These are phyloP conservation scores for Mus minutoides DNA, from an alignment of 2,797 vertebrate genomes.

Conservation along the genomic window DNA sequence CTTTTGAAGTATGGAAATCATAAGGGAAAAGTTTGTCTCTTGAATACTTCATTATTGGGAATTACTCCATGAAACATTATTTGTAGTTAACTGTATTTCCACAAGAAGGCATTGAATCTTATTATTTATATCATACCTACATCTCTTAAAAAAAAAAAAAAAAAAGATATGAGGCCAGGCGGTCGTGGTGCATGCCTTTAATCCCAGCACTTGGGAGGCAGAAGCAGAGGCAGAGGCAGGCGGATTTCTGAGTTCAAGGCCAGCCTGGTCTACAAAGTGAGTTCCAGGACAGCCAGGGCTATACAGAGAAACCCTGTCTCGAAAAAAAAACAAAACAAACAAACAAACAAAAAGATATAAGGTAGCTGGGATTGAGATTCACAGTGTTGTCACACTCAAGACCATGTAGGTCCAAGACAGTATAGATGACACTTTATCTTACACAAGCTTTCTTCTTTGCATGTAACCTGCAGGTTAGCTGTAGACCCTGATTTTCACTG, in stretches of 20 bases:
- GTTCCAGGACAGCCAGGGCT: no score
- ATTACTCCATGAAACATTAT: background rate
- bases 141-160: no score
- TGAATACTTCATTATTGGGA: background rate
- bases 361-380: background rate
- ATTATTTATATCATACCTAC: background rate
- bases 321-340: no score
- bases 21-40: constrained; percentile 29
- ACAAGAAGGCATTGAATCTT: background rate
- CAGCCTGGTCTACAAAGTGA: no score
- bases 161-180: no score
- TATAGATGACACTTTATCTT: background rate
- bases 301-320: no score
- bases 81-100: background rate
- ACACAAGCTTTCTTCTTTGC: background rate
- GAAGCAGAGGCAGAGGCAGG: no score
- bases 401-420: background rate
- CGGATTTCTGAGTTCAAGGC: no score
- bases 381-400: background rate
- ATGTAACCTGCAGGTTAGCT: background rate
- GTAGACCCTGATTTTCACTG: background rate
- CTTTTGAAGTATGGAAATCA: background rate
- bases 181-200: no score
- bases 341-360: no score
- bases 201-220: no score